Evolutionary conservation across 2,888 invertebrate genomes (phyloP), one percentile per base, ranked within the genome.

Genomic region (Lithophane ornitopus): DNA sequence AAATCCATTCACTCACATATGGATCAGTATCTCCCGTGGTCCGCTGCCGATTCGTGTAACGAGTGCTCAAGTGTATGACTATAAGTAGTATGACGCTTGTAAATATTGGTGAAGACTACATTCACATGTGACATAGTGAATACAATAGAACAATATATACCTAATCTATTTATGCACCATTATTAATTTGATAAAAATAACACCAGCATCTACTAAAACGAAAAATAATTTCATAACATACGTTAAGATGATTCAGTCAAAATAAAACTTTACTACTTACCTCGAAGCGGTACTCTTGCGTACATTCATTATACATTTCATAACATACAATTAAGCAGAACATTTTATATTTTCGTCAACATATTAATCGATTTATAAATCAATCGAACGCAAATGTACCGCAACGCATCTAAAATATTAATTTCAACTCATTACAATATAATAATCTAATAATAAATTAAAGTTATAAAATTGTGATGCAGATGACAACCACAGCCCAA

Each of bases 101-200:
- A 80, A 72, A 76, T 70, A 84, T 78, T 72, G 52, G 76, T 85
- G 81, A 79, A 80, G 74, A 66, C 70, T 83, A 82, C 72, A 82
- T 80, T 81, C 84, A 82, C 82, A 74, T 77, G 80, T 82, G 85
- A 77, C 76, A 66, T 46, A 73, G 82, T 84, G 82, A 86, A 88
- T 85, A 83, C 85, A 85, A 72, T 79, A 85, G 77, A 87, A 82
- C 86, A 88, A 86, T 78, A 89, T 89, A 82, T 86, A 80, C 88
- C 88, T 92, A 92, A 91, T 91, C 87, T 90, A 93, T 87, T 88
- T 93, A 94, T 93, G 94, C 94, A 94, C 94, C 94, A 93, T 93
- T 87, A 88, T 84, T 89, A 84, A 85, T 87, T 89, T 87, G 74
- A 87, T 87, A 88, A 85, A 89, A 88, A 90, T 83, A 91, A 87